phyloP scores from a whole-genome alignment of 2,888 invertebrate genomes.

The Synanthedon andrenaeformis region DNA sequence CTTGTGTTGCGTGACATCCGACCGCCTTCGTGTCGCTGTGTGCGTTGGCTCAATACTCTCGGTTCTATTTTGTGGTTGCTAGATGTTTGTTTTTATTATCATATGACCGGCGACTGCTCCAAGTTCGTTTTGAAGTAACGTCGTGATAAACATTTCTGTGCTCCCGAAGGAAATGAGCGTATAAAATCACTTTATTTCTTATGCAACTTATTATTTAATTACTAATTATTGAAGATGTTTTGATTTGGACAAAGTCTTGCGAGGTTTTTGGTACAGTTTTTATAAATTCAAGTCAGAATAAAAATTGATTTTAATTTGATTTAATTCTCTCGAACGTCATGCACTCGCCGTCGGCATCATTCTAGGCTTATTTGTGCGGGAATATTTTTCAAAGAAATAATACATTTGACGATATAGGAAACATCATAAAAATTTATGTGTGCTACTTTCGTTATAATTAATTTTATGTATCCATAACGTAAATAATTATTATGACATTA shows the following conservation, averaged over 20 bases:
- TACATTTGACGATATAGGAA: not conserved
- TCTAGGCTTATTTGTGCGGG: slow-evolving; percentile 27
- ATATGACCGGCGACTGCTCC: slow-evolving; percentile 55
- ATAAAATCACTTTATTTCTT: not conserved
- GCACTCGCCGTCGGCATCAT: slow-evolving; percentile 15
- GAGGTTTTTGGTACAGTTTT: too few relatives aligned
- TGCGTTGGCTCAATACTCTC: slow-evolving; percentile 64
- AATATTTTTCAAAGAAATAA: not conserved
- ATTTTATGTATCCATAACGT: too few relatives aligned
- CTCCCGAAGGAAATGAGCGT: not conserved
- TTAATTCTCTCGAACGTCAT: too few relatives aligned
- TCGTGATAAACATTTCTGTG: not conserved
- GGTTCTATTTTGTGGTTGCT: slow-evolving; percentile 65
- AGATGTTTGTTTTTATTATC: slow-evolving; percentile 70
- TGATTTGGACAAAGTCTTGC: too few relatives aligned
- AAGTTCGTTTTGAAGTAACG: slow-evolving; percentile 23
- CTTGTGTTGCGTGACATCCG: slow-evolving; percentile 56
- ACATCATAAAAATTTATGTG: not conserved
- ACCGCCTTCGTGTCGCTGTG: slow-evolving; percentile 45
- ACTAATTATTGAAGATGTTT: too few relatives aligned
- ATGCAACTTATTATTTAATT: too few relatives aligned
- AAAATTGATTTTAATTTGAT: too few relatives aligned
- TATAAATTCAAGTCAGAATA: too few relatives aligned
- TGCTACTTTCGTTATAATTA: too few relatives aligned
- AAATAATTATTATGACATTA: too few relatives aligned